phyloP scores from a whole-genome alignment of 2,797 vertebrate genomes.

The Oreochromis grahami region DNA sequence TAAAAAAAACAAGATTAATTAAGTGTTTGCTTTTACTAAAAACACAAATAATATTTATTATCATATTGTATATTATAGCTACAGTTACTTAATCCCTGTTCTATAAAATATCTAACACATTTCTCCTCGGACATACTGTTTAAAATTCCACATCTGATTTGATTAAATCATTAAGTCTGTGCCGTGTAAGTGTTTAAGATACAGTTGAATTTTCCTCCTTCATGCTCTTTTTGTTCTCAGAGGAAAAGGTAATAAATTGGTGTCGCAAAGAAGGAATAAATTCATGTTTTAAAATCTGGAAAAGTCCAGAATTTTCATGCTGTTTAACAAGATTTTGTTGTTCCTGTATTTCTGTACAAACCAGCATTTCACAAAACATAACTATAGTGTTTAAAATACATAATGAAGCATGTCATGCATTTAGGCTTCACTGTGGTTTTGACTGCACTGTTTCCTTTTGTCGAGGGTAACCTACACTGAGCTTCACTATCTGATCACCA shows the following conservation, averaged over 20 bases:
- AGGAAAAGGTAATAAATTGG: not conserved
- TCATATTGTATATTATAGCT: not conserved
- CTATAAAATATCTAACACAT: not conserved
- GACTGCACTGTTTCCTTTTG: not conserved
- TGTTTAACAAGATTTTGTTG: not conserved
- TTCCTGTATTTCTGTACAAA: not conserved
- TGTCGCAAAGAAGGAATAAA: not conserved
- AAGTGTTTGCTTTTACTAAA: rapidly evolving
- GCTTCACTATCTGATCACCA: not conserved
- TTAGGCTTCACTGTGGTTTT: not conserved
- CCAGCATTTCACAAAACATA: not conserved
- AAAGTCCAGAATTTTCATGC: not conserved
- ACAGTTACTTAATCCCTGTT: not conserved
- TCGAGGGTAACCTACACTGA: not conserved
- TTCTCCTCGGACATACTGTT: not conserved
- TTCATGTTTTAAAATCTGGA: slow-evolving; percentile 12
- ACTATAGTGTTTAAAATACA: not conserved
- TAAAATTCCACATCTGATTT: not conserved
- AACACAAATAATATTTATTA: rapidly evolving
- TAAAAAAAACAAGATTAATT: not conserved
- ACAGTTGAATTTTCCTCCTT: slow-evolving; percentile 12
- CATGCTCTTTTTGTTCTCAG: not conserved
- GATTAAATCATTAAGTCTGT: rapidly evolving
- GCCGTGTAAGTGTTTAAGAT: not conserved
- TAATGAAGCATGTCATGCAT: rapidly evolving